phyloP scores from a whole-genome alignment of 35 echinoderm and acorn worm genomes.

The Apostichopus parvimensis region DNA sequence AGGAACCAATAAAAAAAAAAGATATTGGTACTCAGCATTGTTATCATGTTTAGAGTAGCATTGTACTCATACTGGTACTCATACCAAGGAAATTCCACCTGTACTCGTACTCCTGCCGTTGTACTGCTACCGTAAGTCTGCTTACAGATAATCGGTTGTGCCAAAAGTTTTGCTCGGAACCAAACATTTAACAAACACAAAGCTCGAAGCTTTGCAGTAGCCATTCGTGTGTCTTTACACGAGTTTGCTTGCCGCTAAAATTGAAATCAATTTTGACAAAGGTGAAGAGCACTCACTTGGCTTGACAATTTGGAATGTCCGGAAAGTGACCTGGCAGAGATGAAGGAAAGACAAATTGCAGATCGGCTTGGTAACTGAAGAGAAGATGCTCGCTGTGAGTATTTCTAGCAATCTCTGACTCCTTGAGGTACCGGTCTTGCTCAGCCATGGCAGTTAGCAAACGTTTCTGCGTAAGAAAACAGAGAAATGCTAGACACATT shows the following conservation, averaged over 20 bases:
- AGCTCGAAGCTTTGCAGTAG: too few species aligned
- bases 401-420: constrained; percentile 72
- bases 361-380: constrained; percentile 56
- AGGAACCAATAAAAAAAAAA: too few species aligned
- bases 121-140: too few species aligned
- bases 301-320: constrained; percentile 70
- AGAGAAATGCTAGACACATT: too few species aligned
- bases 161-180: too few species aligned
- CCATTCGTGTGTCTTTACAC: neutral
- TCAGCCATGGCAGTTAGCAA: constrained; percentile 78
- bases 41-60: too few species aligned
- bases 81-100: too few species aligned
- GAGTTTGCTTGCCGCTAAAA: neutral
- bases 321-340: constrained; percentile 80
- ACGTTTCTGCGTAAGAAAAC: constrained; percentile 50
- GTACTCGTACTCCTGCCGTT: too few species aligned
- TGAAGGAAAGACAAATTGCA: constrained; percentile 52
- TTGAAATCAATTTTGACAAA: neutral
- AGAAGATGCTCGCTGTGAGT: constrained; percentile 77
- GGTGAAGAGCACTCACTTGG: constrained; percentile 61
- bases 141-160: too few species aligned
- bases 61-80: too few species aligned
- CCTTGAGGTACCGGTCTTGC: constrained; percentile 55
- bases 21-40: too few species aligned
- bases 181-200: too few species aligned